A percentile compares a stretch with the other conserved stretches of the same genome.
Evolutionary conservation across 2,888 invertebrate genomes (phyloP).

Genomic region (Melieria crassipennis): DNA sequence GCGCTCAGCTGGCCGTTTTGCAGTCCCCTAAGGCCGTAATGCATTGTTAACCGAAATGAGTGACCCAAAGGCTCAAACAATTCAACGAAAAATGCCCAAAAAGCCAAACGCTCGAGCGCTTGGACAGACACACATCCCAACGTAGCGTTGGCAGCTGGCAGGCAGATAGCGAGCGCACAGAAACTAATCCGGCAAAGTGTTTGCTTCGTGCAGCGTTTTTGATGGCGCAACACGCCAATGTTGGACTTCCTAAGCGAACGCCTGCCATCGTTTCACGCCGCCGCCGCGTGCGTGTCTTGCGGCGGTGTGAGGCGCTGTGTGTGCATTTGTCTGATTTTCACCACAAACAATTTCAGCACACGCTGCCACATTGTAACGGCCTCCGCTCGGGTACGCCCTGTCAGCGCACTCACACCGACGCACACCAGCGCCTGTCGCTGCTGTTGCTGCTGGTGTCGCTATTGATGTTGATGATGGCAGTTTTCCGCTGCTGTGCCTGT

Average conservation of each 20-base stretch:
- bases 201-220: conserved; percentile 1
- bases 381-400: no score
- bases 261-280: not conserved
- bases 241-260: not conserved
- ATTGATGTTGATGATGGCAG: no score
- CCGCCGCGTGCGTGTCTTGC: not conserved
- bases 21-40: conserved; percentile 37
- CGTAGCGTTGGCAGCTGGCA: no score
- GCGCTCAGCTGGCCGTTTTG: conserved; percentile 9
- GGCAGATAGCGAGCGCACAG: conserved; percentile 1
- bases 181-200: conserved; percentile 31
- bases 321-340: conserved; percentile 5
- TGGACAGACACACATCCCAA: no score
- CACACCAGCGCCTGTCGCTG: no score
- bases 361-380: not conserved
- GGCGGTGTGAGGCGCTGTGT: no score
- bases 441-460: no score
- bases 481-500: no score
- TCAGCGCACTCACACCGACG: no score
- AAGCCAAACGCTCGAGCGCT: not conserved
- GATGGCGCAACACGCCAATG: conserved; percentile 3
- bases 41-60: conserved; percentile 42
- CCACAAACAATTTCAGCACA: conserved; percentile 7
- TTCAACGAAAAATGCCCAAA: not conserved
- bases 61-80: not conserved